Conservation (phyloP, 1,140 invertebrate genomes). For the Ctenoplectra terminalis region DNA sequence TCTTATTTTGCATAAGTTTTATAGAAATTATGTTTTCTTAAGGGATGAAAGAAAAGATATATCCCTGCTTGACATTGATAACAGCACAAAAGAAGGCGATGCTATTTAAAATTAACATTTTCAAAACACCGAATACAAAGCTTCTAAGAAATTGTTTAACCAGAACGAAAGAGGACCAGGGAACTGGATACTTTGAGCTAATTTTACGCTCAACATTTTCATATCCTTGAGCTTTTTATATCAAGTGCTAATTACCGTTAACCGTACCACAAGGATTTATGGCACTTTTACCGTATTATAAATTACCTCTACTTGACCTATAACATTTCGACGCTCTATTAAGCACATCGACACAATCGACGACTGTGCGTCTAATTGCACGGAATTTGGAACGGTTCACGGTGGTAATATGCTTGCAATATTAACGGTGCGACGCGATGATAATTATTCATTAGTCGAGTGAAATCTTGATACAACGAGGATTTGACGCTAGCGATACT, state of each 20-base stretch:
- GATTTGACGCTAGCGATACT: slow-evolving; percentile 26
- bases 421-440: not conserved
- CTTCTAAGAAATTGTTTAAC: not conserved
- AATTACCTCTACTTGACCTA: slow-evolving; percentile 12
- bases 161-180: not conserved
- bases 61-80: no score
- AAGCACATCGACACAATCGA: not conserved
- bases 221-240: not conserved
- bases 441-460: slow-evolving; percentile 49
- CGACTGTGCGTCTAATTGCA: not conserved
- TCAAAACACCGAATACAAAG: no score
- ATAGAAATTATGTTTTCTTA: no score
- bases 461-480: not conserved
- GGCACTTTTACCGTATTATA: not conserved
- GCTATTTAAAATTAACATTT: no score
- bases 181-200: not conserved
- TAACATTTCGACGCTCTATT: not conserved
- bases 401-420: slow-evolving; percentile 25
- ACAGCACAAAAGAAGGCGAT: no score
- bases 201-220: not conserved
- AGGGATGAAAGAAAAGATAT: no score
- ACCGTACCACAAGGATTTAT: not conserved
- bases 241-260: not conserved
- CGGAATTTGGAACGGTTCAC: not conserved
- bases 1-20: no score